Base-by-base conservation (phyloP, 2,797 vertebrate genomes). In the Pempheris klunzingeri region DNA sequence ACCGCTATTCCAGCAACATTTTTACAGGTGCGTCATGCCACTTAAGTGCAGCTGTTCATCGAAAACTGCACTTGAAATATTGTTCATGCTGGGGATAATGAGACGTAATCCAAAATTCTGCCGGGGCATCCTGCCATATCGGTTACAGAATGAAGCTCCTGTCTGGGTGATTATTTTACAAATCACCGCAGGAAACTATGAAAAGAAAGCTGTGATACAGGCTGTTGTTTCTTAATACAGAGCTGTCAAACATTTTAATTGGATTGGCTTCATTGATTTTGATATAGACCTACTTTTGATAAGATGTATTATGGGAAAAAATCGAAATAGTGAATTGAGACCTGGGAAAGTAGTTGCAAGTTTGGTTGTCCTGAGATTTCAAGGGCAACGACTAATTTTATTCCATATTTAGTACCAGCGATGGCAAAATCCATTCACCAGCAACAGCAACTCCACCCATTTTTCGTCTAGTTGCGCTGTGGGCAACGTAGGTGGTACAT, bases 211-310 rank as follows among this genome's bases (percentile, higher is more conserved):
- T 52, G 57, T 39, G 34, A 38, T 24, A 32, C 34, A 57, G 53
- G 34, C 43, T 62, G 54, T 30, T 53, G n/a, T 43, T 13, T 74
- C 52, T 49, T 20, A 49, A 74, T 46, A n/a, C 47, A 43, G 34
- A 70, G 13, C 74, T 62, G 39, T 80, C 69, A 61, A 50, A 71
- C 26, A 18, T 74, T 22, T 57, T 47, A 70, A 77, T 72, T 83
- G 72, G 66, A 79, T 66, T 15, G 14, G 60, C 68, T 69, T 78
- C 71, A 69, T 17, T 71, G 57, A 39, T 78, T 83, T 85, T 74
- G 63, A 69, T 72, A 66, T 34, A 39, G 24, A 28, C 36, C 44
- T 32, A 3, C 17, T 49, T 53, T 58, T 22, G 34, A 61, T 63
- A 18, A 36, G 22, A 26, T 78, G 32, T 34, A 26, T 69, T 49